A percentile compares a stretch with the other conserved stretches of the same genome.
phyloP scores from a whole-genome alignment of 2,113 vertebrate genomes.

The Danionella cerebrum region DNA sequence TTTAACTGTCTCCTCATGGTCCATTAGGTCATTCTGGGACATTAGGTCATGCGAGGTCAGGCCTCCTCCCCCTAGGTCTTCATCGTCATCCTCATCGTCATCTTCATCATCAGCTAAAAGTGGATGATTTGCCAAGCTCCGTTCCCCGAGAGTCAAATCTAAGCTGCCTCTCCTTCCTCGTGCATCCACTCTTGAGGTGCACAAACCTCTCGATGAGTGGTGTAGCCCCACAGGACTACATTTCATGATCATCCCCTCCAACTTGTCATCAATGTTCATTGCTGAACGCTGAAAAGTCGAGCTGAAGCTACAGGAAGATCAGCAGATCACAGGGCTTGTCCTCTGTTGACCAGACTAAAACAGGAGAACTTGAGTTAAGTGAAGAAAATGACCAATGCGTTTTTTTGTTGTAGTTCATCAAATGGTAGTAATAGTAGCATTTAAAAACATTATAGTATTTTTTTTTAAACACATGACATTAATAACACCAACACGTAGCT shows the following conservation, averaged over 20 bases:
- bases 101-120: constrained; percentile 69
- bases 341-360: neutral
- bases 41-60: constrained; percentile 88
- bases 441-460: too few species aligned
- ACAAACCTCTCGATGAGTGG: constrained; percentile 63
- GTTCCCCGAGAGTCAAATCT: constrained; percentile 79
- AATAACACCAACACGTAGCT: too few species aligned
- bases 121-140: constrained; percentile 81
- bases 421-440: too few species aligned
- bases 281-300: constrained; percentile 67
- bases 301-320: constrained; percentile 35
- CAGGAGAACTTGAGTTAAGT: neutral
- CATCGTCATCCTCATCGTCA: constrained; percentile 55
- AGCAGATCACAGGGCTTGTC: constrained; percentile 21
- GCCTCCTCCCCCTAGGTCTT: constrained; percentile 77
- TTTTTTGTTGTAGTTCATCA: too few species aligned
- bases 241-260: constrained; percentile 94
- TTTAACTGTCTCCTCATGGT: constrained; percentile 93
- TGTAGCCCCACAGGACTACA: constrained; percentile 78
- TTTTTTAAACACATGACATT: too few species aligned
- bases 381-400: too few species aligned
- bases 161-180: constrained; percentile 60
- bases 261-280: constrained; percentile 97
- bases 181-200: constrained; percentile 69
- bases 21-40: constrained; percentile 93